Evolutionary conservation across 2,888 invertebrate genomes (phyloP).

Genomic region (Phortica okadai): DNA sequence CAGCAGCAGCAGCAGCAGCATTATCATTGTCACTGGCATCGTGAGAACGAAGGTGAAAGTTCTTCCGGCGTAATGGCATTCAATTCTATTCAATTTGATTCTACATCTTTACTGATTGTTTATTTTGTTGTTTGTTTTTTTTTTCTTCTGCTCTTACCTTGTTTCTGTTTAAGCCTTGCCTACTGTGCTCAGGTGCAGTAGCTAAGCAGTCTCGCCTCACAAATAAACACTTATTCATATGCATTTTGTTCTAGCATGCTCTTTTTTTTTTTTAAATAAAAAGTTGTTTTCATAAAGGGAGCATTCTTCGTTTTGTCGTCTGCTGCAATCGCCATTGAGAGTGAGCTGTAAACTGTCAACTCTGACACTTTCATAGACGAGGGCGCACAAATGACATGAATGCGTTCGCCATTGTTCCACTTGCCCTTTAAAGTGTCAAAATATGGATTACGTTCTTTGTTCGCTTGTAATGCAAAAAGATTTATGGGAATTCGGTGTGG

Average conservation of each 20-base stretch:
- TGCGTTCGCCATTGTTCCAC: constrained; percentile 22
- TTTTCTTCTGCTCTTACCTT: not conserved
- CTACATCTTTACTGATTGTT: constrained; percentile 20
- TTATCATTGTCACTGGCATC: constrained; percentile 24
- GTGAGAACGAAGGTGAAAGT: constrained; percentile 62
- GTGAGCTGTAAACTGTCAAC: constrained; percentile 67
- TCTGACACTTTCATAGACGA: constrained; percentile 24
- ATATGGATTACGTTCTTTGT: constrained; percentile 58
- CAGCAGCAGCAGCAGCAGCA: too few species aligned
- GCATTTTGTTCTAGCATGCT: constrained; percentile 1
- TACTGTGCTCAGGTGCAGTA: constrained; percentile 52
- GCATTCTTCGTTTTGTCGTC: not conserved
- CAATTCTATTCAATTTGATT: not conserved
- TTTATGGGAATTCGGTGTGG: constrained; percentile 51
- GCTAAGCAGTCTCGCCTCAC: not conserved
- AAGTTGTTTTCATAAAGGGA: not conserved
- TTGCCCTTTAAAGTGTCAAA: constrained; percentile 67
- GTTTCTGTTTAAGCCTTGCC: constrained; percentile 61
- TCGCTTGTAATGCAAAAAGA: constrained; percentile 62
- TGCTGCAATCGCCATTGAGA: not conserved
- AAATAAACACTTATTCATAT: not conserved
- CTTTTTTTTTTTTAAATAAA: too few species aligned
- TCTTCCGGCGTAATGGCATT: constrained; percentile 57
- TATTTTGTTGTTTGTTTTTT: constrained; percentile 7
- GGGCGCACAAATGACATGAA: constrained; percentile 18